Evolutionary conservation across 1,140 invertebrate genomes (phyloP).

Genomic region (Centruroides vittatus): DNA sequence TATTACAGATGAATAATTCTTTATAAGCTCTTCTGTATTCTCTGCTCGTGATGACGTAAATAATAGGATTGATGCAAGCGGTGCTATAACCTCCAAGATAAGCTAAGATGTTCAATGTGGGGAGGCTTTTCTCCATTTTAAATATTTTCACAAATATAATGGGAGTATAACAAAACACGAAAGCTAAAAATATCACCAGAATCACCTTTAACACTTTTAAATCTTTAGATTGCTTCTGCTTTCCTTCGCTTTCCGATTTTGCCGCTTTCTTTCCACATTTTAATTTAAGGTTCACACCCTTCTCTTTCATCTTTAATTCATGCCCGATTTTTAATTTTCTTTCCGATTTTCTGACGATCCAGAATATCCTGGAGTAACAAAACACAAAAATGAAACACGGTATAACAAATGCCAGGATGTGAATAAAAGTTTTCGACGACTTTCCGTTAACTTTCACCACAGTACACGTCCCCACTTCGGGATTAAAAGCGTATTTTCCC

Average conservation of each 20-base stretch:
- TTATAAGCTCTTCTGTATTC: constrained; percentile 18
- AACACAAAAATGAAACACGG: constrained; percentile 65
- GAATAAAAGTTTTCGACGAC: constrained; percentile 72
- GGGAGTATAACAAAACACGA: constrained; percentile 6
- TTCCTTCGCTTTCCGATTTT: no score
- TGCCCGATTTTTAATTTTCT: no score
- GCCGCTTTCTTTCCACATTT: no score
- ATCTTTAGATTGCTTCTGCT: no score
- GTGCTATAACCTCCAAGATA: constrained; percentile 67
- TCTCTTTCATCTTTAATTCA: no score
- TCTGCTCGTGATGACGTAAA: constrained; percentile 36
- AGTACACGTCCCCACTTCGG: constrained; percentile 14
- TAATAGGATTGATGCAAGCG: constrained; percentile 72
- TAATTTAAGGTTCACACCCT: no score
- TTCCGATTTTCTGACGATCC: constrained; percentile 38
- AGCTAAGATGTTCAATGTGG: constrained; percentile 36
- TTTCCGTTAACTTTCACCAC: constrained; percentile 44
- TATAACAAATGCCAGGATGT: constrained; percentile 60
- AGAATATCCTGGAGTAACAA: constrained; percentile 71
- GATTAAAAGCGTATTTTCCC: constrained; percentile 61
- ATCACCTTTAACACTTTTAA: no score
- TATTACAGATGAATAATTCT: no score
- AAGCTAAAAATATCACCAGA: no score
- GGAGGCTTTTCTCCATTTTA: not conserved
- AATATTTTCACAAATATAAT: not conserved